These are phyloP conservation scores for Pantherophis guttatus DNA, from an alignment of 2,113 vertebrate genomes.

Conservation along the genomic window DNA sequence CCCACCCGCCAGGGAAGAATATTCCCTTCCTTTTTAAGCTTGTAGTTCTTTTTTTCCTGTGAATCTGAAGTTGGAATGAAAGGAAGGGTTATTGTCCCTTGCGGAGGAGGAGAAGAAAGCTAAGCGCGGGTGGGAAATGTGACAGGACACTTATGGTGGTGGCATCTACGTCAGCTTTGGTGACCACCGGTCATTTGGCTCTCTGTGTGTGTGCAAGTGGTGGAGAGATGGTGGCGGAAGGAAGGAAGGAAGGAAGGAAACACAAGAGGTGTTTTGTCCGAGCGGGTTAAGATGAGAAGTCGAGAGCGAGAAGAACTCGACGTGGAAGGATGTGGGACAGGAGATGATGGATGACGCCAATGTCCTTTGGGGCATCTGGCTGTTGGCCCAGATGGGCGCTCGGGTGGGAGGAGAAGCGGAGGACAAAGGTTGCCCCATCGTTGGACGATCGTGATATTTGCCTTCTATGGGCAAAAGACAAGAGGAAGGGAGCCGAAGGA, in stretches of 20 bases:
- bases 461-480: constrained; percentile 77
- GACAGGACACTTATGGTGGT: constrained; percentile 81
- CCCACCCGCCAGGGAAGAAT: constrained; percentile 29
- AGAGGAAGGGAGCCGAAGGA: background rate
- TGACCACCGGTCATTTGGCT: constrained; percentile 86
- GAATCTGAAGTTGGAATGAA: constrained; percentile 88
- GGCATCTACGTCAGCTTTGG: constrained; percentile 78
- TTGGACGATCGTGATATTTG: constrained; percentile 72
- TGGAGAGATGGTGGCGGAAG: constrained; percentile 54
- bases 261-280: constrained; percentile 94
- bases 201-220: constrained; percentile 8
- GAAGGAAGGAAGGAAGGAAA: constrained; percentile 59
- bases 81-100: constrained; percentile 87
- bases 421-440: constrained; percentile 63
- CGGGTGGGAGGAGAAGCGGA: constrained; percentile 58
- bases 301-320: constrained; percentile 62
- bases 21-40: constrained; percentile 75
- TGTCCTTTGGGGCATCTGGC: constrained; percentile 92
- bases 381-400: constrained; percentile 84
- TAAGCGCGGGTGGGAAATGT: constrained; percentile 67
- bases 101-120: constrained; percentile 78
- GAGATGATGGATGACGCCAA: constrained; percentile 90
- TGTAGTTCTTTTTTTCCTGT: constrained; percentile 89
- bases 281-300: constrained; percentile 74
- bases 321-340: constrained; percentile 82